phyloP scores from a whole-genome alignment of 2,888 invertebrate genomes.

The Drosophila kokeensis region DNA sequence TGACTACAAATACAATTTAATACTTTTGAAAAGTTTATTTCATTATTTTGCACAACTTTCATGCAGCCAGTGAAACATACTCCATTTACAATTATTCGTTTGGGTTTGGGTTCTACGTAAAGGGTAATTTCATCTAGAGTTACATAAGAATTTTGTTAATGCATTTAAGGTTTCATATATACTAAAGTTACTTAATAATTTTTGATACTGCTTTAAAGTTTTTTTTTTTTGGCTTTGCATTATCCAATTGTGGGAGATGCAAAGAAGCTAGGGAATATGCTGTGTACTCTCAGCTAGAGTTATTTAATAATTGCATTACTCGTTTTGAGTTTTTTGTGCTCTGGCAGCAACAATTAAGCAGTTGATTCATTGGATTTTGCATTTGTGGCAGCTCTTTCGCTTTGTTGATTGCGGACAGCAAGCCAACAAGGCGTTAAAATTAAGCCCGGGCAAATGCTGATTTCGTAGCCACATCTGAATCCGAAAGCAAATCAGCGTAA shows the following conservation, averaged over 20 bases:
- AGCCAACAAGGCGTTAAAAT: constrained; percentile 57
- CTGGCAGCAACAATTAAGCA: constrained; percentile 49
- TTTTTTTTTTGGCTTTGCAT: not conserved
- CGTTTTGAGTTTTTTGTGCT: not conserved
- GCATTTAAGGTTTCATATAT: not conserved
- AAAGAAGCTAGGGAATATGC: no score
- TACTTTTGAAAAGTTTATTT: not conserved
- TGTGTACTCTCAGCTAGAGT: not conserved
- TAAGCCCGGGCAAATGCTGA: constrained; percentile 36
- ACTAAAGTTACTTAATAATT: not conserved
- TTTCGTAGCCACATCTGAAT: constrained; percentile 30
- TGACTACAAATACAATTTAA: not conserved
- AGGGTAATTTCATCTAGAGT: not conserved
- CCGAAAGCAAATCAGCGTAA: constrained; percentile 57
- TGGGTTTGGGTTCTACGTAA: not conserved
- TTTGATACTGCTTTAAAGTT: not conserved
- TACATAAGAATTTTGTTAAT: not conserved
- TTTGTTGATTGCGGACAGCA: constrained; percentile 72
- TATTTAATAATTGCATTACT: not conserved
- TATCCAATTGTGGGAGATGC: constrained; percentile 11
- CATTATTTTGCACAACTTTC: not conserved
- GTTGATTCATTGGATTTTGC: constrained; percentile 39
- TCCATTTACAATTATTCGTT: not conserved
- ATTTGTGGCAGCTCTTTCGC: constrained; percentile 28
- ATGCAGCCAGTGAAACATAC: not conserved